Evolutionary conservation across 2,113 vertebrate species (phyloP), one percentile per base, ranked within the genome.

Genomic region (Sebastes schlegelii): DNA sequence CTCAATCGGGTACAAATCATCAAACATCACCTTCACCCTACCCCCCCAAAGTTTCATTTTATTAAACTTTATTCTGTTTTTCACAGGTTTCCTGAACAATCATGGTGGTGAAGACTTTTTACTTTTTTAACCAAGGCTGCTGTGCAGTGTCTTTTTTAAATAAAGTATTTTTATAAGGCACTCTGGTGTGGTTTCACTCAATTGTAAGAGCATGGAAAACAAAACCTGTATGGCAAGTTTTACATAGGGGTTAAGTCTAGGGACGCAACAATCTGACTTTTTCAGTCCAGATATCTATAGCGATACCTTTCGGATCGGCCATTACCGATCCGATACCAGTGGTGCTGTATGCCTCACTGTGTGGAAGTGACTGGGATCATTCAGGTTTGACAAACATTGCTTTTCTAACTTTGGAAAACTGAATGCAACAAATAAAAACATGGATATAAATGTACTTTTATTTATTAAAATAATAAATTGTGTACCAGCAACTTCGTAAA

Each of bases 111-210:
- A 82, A 74, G 62, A 77, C 8, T 43, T 74, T 40, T 40, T 70
- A 7, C n/a, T 23, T 77, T 80, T 55, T 54, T 19, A 26, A 77
- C 4, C 17, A 63, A 51, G 9, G 69, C 88, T 92, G 86, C 77
- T 66, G 77, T 88, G 90, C 92, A 87, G 90, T 86, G 9, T 42
- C 2, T 49, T 73, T 91, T 81, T 67, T 83, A 21, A 83, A 90
- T 91, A 93, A 92, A 93, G 40, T 86, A 12, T 86, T 83, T 89
- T 86, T 75, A 60, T 49, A 80, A 76, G 55, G 6, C 2, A 63
- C 1, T 72, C 6, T 49, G 17, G n/a, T 80, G 51, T 90, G n/a
- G 43, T 79, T 23, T 78, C 10, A 62, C 1, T 88, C 14, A 67
- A 16, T 62, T 75, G 4, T 42, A 43, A 16, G 8, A 34, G 34